Base-by-base conservation (phyloP, 2,888 invertebrate species). In the Platerodrilus igneus region DNA sequence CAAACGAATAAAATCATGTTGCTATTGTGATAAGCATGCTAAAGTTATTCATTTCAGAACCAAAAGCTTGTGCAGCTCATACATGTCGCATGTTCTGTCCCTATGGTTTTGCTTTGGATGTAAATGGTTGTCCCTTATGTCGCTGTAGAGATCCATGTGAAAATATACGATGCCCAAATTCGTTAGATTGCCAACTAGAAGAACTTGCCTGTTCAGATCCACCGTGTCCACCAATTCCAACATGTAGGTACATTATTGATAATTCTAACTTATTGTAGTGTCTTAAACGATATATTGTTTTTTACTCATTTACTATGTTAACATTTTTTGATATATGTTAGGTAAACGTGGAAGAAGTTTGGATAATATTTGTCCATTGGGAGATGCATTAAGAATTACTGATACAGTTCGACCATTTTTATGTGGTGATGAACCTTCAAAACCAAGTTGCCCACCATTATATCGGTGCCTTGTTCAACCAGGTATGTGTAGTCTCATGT, bases 21-120 rank as follows among this genome's bases (percentile, higher is more conserved):
- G 13, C 32, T 9, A 5, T 4, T 7, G 10, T 3, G 13, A 23
- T 18, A 21, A 13, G 45, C 18, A n/a, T 19, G n/a, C n/a, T 13
- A 11, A 7, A 13, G 8, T 17, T 32, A 21, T 29, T 8, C 2
- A 11, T 41, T 43, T 11, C 53, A 60, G 74, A 73, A 27, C 82
- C 82, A 0, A 76, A 78, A 17, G 73, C 81, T 2, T 90, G 90
- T 58, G 79, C 85, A 0, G 85, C 85, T 0, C 85, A 85, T 53
- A 84, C 83, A 1, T 90, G 90, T 58, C 77, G 90, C 23, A 90
- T 90, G 90, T 77, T 88, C 47, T 90, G 90, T 55, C 84, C 88
- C 0, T 77, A 86, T 39, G 89, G 88, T 20, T 90, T 90, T 63
- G 80, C 85, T 48, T 75, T 86, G 56, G 70, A 74, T 23, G 53